phyloP scores from a whole-genome alignment of 2,113 vertebrate genomes.

The Bujurquina vittata region DNA sequence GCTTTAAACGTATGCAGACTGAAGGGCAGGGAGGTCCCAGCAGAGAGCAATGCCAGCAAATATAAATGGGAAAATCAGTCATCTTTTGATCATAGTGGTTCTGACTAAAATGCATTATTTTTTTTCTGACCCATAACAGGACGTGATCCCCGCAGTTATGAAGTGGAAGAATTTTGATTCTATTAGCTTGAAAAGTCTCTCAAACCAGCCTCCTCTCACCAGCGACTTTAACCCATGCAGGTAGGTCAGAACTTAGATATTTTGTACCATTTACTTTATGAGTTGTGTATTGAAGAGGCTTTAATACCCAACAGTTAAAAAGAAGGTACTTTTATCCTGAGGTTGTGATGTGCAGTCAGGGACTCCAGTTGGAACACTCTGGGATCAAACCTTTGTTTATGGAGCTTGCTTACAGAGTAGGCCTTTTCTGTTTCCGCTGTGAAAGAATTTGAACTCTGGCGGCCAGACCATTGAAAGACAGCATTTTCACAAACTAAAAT shows the following conservation, averaged over 20 bases:
- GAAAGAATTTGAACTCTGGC: constrained; percentile 21
- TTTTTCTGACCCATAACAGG: constrained; percentile 72
- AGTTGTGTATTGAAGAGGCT: background rate
- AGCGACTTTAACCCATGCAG: constrained; percentile 49
- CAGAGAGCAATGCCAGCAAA: background rate
- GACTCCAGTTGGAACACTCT: background rate
- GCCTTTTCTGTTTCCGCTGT: constrained; percentile 9
- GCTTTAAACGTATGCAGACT: background rate
- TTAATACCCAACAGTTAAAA: constrained; percentile 9
- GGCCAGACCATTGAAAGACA: background rate
- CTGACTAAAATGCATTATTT: background rate
- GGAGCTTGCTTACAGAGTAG: constrained; percentile 18
- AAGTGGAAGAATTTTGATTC: constrained; percentile 85
- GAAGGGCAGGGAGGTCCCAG: background rate
- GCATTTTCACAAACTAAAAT: background rate
- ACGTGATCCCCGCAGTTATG: constrained; percentile 84
- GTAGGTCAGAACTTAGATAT: constrained; percentile 73
- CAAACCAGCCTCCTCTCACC: constrained; percentile 46
- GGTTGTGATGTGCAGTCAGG: background rate
- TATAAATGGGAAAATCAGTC: background rate
- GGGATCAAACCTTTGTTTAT: constrained; percentile 15
- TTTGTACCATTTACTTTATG: background rate
- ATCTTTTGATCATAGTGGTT: background rate
- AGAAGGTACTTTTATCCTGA: background rate
- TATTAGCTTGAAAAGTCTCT: constrained; percentile 66